Percentiles rank a stretch among this genome's conserved stretches.
These are phyloP conservation scores for Pedetes capensis DNA, from an alignment of 2,113 vertebrate species.

Conservation along the genomic window DNA sequence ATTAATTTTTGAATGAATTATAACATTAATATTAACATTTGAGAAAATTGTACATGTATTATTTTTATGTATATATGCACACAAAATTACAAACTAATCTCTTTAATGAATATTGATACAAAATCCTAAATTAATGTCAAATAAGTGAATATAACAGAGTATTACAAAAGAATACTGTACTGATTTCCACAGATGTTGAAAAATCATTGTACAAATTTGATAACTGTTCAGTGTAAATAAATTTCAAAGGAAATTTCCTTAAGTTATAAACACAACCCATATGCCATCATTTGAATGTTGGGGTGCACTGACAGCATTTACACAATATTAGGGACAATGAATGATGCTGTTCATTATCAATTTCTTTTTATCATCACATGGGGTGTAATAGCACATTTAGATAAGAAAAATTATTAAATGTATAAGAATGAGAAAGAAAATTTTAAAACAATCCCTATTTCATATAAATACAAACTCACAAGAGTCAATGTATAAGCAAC, in stretches of 20 bases:
- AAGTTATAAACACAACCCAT: neutral
- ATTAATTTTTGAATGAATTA: neutral
- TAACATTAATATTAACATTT: neutral
- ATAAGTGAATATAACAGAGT: neutral
- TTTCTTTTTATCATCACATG: neutral
- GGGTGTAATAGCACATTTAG: neutral
- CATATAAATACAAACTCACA: too few species aligned
- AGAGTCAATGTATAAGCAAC: neutral
- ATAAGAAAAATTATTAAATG: neutral
- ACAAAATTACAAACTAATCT: neutral
- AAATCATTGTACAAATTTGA: neutral
- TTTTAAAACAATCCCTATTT: too few species aligned
- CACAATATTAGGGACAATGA: neutral
- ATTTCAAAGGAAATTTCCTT: neutral
- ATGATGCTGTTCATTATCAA: neutral
- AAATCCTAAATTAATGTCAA: neutral
- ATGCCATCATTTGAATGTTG: neutral
- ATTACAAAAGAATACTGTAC: neutral
- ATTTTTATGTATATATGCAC: neutral
- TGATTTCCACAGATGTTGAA: neutral
- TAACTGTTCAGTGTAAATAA: neutral
- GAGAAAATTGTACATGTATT: too few species aligned
- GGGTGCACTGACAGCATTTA: neutral
- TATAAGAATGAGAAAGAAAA: neutral
- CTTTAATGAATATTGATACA: neutral